phyloP scores from a whole-genome alignment of 2,113 vertebrate species.

The Chaenocephalus aceratus region DNA sequence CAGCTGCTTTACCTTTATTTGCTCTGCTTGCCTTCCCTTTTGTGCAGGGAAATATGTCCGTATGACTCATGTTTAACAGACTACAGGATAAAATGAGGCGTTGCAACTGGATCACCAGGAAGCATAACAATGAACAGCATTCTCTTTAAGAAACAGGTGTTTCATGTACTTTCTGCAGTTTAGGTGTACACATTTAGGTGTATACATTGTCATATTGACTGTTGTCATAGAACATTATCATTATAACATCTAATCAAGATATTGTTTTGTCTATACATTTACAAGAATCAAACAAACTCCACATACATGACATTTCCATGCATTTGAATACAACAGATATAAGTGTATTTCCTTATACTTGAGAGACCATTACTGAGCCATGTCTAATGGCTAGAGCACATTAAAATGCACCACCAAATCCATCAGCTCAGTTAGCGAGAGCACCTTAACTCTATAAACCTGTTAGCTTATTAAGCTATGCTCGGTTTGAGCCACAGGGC shows the following conservation, averaged over 20 bases:
- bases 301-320: slow-evolving; percentile 7
- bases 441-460: slow-evolving; percentile 74
- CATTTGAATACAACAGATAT: slow-evolving; percentile 2
- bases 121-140: slow-evolving; percentile 28
- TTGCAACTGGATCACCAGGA: slow-evolving; percentile 54
- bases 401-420: slow-evolving; percentile 75
- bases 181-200: neutral
- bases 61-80: slow-evolving; percentile 66
- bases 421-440: slow-evolving; percentile 69
- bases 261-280: neutral
- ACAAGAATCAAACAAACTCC: neutral
- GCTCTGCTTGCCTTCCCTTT: slow-evolving; percentile 28
- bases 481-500: slow-evolving; percentile 8
- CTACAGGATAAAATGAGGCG: slow-evolving; percentile 44
- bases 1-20: slow-evolving; percentile 47
- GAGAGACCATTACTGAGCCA: slow-evolving; percentile 38
- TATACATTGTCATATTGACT: too few species aligned
- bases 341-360: slow-evolving; percentile 9
- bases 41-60: slow-evolving; percentile 39
- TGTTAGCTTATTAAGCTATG: slow-evolving; percentile 71
- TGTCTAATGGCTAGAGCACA: slow-evolving; percentile 51
- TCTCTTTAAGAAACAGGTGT: slow-evolving; percentile 22
- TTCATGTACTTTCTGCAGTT: neutral
- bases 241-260: neutral
- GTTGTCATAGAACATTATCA: neutral